Evolutionary conservation across 1,140 invertebrate species (phyloP), one percentile per base, ranked within the genome.

Genomic region (Brachionus calyciflorus): DNA sequence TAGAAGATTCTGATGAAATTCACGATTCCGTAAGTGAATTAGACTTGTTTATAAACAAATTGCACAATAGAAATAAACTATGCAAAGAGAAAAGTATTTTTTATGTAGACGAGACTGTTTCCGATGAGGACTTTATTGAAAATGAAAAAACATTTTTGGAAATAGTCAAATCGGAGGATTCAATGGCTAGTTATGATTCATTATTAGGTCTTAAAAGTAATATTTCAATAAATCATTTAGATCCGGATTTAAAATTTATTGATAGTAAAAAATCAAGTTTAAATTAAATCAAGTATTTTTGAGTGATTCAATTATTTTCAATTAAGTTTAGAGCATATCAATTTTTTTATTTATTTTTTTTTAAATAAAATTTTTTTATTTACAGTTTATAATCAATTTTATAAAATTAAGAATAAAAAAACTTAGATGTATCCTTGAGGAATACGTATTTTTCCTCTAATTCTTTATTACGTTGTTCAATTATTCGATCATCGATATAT

Each of bases 401-500:
- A n/a, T n/a, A n/a, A n/a, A n/a, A n/a, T n/a, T n/a, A n/a, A n/a
- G n/a, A n/a, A n/a, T 37, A 60, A 33, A 37, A 60, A 60, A 60
- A 21, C 17, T 60, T 60, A 60, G 37, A 60, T 17, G 37, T n/a
- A 30, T 60, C 33, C 33, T 9, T 37, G 4, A 37, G 9, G 9
- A 60, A 60, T 19, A 17, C 33, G 17, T 60, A 60, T 37, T 60
- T 60, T 60, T 33, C 30, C 37, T 60, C 55, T 1, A 33, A 37
- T 6, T 60, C 17, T 60, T 17, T 60, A 10, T 60, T 40, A 44
- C 30, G 19, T 28, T 44, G 41, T 12, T 46, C 19, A 3, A 30
- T 9, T 28, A n/a, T 6, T 4, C 14, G 44, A 51, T 78, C 53
- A 33, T 69, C 33, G 51, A 80, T 79, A 78, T 83, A 84, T 75